These are phyloP conservation scores for Thereva unica DNA, from an alignment of 2,888 invertebrate genomes.

Conservation along the genomic window DNA sequence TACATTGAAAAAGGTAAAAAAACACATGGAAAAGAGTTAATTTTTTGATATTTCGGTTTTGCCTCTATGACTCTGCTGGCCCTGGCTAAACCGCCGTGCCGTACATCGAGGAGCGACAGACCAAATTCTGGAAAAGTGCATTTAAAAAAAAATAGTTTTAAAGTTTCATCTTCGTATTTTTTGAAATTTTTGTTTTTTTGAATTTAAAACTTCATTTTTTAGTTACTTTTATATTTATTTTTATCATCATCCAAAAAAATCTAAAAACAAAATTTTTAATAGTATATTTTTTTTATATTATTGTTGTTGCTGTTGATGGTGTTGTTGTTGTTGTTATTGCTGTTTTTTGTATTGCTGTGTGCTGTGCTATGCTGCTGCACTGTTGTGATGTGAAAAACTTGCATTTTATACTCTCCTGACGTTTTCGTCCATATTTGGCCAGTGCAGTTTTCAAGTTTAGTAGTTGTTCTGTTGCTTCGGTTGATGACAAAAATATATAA, in stretches of 20 bases:
- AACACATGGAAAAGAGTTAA: slow-evolving; percentile 28
- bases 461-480: slow-evolving; percentile 28
- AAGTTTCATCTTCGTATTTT: no score
- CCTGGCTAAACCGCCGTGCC: slow-evolving; percentile 16
- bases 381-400: slow-evolving; percentile 29
- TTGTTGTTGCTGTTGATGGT: no score
- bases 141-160: no score
- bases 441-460: slow-evolving; percentile 27
- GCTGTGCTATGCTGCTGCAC: no score
- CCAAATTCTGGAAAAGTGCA: slow-evolving; percentile 31
- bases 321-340: no score
- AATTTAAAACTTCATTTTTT: no score
- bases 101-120: slow-evolving; percentile 30
- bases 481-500: slow-evolving; percentile 28
- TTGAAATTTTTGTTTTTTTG: no score
- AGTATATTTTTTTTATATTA: no score
- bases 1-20: slow-evolving; percentile 15
- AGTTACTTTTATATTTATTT: no score
- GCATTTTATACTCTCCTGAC: slow-evolving; percentile 29
- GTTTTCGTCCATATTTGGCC: slow-evolving; percentile 28
- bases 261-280: no score
- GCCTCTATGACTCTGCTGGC: slow-evolving; percentile 26
- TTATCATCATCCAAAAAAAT: no score
- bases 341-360: not conserved
- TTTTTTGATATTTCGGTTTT: slow-evolving; percentile 14